Evolutionary conservation across 92 coral and sea anemone genomes (phyloP).

Genomic region (Bergia sp.): DNA sequence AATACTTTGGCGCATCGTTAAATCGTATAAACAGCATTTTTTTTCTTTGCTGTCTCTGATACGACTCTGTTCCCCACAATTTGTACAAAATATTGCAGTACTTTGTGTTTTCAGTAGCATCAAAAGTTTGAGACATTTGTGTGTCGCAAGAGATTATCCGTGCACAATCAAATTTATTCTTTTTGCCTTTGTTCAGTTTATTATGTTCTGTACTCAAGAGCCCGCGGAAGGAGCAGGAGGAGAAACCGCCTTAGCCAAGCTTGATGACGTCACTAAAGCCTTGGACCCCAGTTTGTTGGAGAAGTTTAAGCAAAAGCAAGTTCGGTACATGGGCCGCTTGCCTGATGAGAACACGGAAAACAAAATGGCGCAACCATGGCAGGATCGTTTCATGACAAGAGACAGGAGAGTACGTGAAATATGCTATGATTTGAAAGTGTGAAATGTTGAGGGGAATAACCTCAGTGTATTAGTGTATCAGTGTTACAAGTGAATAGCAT

Average conservation of each 20-base stretch:
- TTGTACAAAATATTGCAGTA: no score
- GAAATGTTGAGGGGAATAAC: no score
- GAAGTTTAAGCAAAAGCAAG: conserved; percentile 23
- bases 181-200: conserved; percentile 6
- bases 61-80: no score
- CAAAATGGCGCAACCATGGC: conserved; percentile 33
- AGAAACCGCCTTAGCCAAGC: conserved; percentile 31
- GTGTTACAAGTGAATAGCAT: no score
- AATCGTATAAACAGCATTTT: no score
- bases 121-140: no score
- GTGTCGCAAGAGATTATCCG: no score
- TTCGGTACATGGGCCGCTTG: conserved; percentile 36
- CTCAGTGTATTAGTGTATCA: no score
- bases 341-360: conserved; percentile 25
- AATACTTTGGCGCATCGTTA: no score
- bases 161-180: no score
- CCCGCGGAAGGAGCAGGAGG: conserved; percentile 43
- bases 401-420: conserved; percentile 18
- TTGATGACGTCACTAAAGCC: conserved; percentile 24
- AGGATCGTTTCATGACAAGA: conserved; percentile 46
- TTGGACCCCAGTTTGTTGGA: conserved; percentile 16
- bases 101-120: no score
- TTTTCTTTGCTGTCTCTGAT: no score
- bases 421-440: not conserved
- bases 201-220: conserved; percentile 36